These are phyloP conservation scores for Epinephelus cyanopodus DNA, from an alignment of 2,113 vertebrate genomes.

Conservation along the genomic window DNA sequence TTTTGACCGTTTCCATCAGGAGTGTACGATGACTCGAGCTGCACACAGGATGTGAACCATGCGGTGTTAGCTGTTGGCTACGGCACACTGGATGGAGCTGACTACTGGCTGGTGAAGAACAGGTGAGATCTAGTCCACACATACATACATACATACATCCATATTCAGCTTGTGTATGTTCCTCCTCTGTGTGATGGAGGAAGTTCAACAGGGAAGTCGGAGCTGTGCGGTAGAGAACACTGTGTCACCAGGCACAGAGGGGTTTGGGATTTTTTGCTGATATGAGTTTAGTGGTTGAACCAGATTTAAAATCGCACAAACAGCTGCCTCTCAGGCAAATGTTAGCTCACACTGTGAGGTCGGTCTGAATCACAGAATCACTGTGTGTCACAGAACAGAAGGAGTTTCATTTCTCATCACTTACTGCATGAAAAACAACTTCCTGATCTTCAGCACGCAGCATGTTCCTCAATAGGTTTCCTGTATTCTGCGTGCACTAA, in stretches of 20 bases:
- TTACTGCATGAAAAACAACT: background rate
- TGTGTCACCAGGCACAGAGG: background rate
- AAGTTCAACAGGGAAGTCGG: constrained; percentile 47
- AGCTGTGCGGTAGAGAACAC: background rate
- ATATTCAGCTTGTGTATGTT: background rate
- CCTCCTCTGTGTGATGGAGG: background rate
- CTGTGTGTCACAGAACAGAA: background rate
- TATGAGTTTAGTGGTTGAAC: background rate
- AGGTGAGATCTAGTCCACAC: constrained; percentile 84
- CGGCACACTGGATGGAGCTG: constrained; percentile 84
- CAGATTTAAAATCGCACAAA: background rate
- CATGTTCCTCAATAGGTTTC: too few species aligned
- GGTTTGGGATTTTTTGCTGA: constrained; percentile 17
- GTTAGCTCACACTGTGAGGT: background rate
- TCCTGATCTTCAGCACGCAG: background rate
- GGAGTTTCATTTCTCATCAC: constrained; percentile 6
- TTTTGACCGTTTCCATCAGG: constrained; percentile 75
- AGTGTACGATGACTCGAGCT: constrained; percentile 88
- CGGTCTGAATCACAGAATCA: background rate
- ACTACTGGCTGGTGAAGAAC: constrained; percentile 97
- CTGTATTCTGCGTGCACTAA: too few species aligned
- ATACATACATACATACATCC: background rate
- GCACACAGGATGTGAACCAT: constrained; percentile 87
- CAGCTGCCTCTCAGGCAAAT: background rate
- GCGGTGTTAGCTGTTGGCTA: constrained; percentile 90